Evolutionary conservation across 2,113 vertebrate species (phyloP).

Genomic region (Onychostruthus taczanowskii): DNA sequence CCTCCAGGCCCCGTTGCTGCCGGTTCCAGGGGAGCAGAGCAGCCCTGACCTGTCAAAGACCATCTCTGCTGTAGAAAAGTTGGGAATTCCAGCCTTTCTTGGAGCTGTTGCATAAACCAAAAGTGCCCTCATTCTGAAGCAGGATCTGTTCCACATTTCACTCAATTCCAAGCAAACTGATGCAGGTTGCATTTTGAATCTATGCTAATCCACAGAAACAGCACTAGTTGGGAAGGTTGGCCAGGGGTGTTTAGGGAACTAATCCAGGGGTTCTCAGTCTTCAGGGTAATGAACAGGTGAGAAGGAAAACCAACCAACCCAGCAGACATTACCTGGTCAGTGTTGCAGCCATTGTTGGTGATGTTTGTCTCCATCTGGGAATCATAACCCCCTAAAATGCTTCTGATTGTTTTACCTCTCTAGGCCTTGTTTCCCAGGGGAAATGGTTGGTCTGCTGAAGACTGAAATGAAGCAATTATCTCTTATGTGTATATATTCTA

Average conservation of each 20-base stretch:
- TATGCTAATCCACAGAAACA: conserved; percentile 8
- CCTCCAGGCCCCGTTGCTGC: background rate
- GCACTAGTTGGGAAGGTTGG: conserved; percentile 11
- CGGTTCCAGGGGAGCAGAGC: background rate
- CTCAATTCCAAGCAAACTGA: background rate
- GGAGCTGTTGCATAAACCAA: conserved; percentile 52
- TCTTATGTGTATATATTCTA: background rate
- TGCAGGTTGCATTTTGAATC: background rate
- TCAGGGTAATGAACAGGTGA: background rate
- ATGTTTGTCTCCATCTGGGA: background rate
- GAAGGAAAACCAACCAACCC: background rate
- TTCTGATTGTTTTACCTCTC: conserved; percentile 7
- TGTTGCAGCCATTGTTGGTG: background rate
- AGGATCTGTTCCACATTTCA: conserved; percentile 4
- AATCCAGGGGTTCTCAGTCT: background rate
- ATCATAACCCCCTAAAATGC: background rate
- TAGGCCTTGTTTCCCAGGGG: conserved; percentile 43
- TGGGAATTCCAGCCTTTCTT: background rate
- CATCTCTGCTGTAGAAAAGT: background rate
- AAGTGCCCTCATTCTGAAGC: conserved; percentile 62
- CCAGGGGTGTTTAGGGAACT: background rate
- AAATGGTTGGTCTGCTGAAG: background rate
- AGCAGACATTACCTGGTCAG: background rate
- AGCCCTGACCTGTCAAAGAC: background rate
- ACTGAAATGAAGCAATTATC: background rate